A percentile compares a stretch with the other conserved stretches of the same genome.
Evolutionary conservation across 1,140 invertebrate genomes (phyloP).

Genomic region (Akabosia matsudoensis): DNA sequence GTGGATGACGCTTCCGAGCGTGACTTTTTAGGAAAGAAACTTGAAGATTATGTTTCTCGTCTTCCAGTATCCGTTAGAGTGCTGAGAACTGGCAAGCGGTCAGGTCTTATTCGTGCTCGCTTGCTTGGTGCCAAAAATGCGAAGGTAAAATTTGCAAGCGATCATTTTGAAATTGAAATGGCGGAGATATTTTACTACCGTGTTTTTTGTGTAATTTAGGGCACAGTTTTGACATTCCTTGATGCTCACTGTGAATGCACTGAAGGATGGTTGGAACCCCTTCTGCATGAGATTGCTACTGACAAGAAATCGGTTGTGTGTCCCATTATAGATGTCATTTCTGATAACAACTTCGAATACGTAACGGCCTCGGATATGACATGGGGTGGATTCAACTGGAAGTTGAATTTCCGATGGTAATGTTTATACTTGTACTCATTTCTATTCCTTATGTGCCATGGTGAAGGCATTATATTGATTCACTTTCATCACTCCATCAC

Average conservation of each 20-base stretch:
- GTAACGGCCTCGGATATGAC: slow-evolving; percentile 91
- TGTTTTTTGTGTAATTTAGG: slow-evolving; percentile 50
- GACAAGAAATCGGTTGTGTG: slow-evolving; percentile 90
- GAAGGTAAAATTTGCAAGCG: too few species aligned
- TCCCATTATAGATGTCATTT: slow-evolving; percentile 97
- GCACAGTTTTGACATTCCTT: slow-evolving; percentile 91
- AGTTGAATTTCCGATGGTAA: slow-evolving; percentile 95
- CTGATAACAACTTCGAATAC: slow-evolving; percentile 95
- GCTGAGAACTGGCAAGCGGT: slow-evolving; percentile 80
- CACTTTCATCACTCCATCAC: slow-evolving; percentile 26
- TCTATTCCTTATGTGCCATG: slow-evolving; percentile 41
- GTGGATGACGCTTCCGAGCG: slow-evolving; percentile 94
- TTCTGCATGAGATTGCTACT: slow-evolving; percentile 81
- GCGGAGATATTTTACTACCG: too few species aligned
- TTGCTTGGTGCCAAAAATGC: slow-evolving; percentile 87
- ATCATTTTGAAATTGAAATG: too few species aligned
- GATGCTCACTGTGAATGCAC: slow-evolving; percentile 94
- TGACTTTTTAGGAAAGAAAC: slow-evolving; percentile 80
- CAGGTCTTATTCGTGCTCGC: slow-evolving; percentile 87
- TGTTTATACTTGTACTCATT: too few species aligned
- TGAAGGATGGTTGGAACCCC: slow-evolving; percentile 91
- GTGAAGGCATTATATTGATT: too few species aligned
- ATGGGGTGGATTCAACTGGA: slow-evolving; percentile 66
- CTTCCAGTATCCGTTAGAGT: slow-evolving; percentile 80
- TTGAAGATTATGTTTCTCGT: slow-evolving; percentile 84